Evolutionary conservation across 2,113 vertebrate species (phyloP).

Genomic region (Steatornis caripensis): DNA sequence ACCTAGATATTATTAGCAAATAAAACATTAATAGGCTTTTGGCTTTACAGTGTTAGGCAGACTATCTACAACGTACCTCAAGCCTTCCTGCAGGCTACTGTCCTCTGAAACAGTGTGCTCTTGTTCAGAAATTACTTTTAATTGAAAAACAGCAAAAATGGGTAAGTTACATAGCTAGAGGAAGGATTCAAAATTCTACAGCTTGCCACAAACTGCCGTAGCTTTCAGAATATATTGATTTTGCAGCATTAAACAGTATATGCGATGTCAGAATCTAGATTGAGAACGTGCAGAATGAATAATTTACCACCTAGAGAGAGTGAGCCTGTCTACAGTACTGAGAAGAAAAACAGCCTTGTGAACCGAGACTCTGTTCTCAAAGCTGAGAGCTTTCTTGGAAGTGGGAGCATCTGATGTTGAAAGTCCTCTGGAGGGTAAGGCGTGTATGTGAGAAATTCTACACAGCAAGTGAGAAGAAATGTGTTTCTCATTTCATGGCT

Average conservation of each 20-base stretch:
- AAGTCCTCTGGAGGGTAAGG: background rate
- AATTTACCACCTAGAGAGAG: conserved; percentile 36
- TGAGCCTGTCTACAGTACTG: background rate
- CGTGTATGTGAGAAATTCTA: background rate
- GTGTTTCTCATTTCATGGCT: background rate
- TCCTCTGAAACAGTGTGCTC: background rate
- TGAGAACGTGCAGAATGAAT: conserved; percentile 36
- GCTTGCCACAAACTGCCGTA: background rate
- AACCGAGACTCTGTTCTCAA: background rate
- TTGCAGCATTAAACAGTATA: background rate
- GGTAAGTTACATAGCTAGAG: background rate
- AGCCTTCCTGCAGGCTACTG: background rate
- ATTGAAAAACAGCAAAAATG: background rate
- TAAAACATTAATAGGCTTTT: background rate
- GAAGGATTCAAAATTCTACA: background rate
- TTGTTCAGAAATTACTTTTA: background rate
- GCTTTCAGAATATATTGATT: conserved; percentile 20
- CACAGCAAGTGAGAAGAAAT: background rate
- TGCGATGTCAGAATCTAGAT: background rate
- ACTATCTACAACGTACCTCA: background rate
- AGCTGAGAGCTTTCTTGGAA: background rate
- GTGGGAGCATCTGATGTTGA: background rate
- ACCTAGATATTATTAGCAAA: background rate
- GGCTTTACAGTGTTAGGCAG: background rate
- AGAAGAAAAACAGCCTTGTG: background rate